A percentile compares a stretch with the other conserved stretches of the same genome.
Evolutionary conservation across 2,888 invertebrate species (phyloP).

Genomic region (Spialia ferax): DNA sequence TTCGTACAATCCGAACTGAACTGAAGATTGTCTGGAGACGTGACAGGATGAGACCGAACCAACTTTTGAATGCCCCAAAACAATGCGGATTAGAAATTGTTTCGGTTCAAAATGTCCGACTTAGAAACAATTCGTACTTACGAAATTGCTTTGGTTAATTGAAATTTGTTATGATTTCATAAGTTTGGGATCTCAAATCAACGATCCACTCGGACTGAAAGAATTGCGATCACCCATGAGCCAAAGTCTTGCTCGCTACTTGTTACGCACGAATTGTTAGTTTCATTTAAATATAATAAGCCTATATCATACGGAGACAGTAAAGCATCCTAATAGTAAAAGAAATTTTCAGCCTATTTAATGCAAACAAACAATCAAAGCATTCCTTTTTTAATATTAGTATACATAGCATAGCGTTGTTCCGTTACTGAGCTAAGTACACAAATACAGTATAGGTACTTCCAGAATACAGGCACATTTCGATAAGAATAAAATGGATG

Average conservation of each 20-base stretch:
- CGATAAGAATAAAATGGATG: slow-evolving; percentile 33
- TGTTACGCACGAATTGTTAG: too few species aligned
- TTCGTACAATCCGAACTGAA: slow-evolving; percentile 48
- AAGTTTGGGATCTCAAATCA: slow-evolving; percentile 2
- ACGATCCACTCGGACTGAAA: background rate
- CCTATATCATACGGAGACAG: too few species aligned
- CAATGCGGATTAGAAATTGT: slow-evolving; percentile 39
- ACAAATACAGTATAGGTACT: too few species aligned
- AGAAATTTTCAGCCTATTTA: too few species aligned
- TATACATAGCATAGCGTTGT: too few species aligned
- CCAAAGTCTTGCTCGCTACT: too few species aligned
- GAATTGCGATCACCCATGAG: background rate
- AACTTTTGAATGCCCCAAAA: slow-evolving; percentile 37
- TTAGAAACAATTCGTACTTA: slow-evolving; percentile 17
- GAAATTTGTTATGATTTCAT: slow-evolving; percentile 32
- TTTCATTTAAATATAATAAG: too few species aligned
- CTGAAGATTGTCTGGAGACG: slow-evolving; percentile 34
- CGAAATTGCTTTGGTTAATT: slow-evolving; percentile 31
- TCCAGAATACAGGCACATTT: too few species aligned
- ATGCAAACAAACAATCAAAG: too few species aligned
- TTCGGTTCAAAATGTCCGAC: slow-evolving; percentile 31
- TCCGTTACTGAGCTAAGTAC: too few species aligned
- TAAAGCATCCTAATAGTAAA: too few species aligned
- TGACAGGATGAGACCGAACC: slow-evolving; percentile 33
- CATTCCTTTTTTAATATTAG: too few species aligned